A percentile compares a stretch with the other conserved stretches of the same genome.
These are phyloP conservation scores for Ctenosaura bakeri DNA, from an alignment of 2,797 vertebrate genomes.

Conservation along the genomic window DNA sequence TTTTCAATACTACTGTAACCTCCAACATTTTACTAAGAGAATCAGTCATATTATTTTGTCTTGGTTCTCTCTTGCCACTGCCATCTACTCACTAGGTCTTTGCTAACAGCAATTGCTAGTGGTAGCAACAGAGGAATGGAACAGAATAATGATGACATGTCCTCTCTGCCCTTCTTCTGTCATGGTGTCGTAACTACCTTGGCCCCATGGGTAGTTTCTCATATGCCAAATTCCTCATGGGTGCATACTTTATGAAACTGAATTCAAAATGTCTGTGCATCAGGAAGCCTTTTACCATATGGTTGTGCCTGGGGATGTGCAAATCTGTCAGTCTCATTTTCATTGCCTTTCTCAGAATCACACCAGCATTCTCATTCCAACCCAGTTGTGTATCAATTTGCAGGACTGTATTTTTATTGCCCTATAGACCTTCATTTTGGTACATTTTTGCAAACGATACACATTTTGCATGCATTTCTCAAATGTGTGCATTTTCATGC, in stretches of 20 bases:
- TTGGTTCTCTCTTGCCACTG: not conserved
- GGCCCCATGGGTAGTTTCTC: not conserved
- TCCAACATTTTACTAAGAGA: not conserved
- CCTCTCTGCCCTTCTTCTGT: not conserved
- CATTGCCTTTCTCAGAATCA: not conserved
- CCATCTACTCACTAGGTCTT: not conserved
- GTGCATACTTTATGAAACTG: not conserved
- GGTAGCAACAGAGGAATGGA: not conserved
- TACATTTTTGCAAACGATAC: not conserved
- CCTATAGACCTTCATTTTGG: not conserved
- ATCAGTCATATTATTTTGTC: not conserved
- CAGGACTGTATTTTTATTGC: not conserved
- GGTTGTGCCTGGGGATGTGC: not conserved
- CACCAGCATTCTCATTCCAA: not conserved
- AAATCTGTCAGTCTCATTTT: not conserved
- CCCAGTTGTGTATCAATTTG: not conserved
- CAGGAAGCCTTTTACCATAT: slow-evolving; percentile 7
- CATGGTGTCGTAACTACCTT: not conserved
- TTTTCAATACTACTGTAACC: not conserved
- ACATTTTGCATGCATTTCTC: not conserved
- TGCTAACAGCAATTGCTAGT: not conserved
- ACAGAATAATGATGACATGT: not conserved
- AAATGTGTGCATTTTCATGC: not conserved
- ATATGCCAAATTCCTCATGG: not conserved
- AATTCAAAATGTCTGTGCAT: not conserved